Conservation (phyloP, 2,888 invertebrate species). For the Rambutsinella grinnellia region DNA sequence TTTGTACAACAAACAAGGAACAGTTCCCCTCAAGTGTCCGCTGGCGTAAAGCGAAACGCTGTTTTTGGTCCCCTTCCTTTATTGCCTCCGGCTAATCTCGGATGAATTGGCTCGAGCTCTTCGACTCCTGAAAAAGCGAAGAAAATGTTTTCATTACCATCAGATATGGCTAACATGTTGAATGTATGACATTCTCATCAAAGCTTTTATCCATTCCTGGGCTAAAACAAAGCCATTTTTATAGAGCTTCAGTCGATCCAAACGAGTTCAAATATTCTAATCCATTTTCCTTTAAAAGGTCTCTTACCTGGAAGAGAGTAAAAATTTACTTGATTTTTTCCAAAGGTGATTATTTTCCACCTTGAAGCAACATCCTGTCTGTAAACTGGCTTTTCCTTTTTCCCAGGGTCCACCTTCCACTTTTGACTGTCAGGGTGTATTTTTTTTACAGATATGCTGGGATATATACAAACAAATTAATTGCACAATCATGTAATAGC, state of each 20-base stretch:
- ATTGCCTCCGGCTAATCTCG: too few relatives aligned
- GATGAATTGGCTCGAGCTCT: too few relatives aligned
- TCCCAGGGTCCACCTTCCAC: slow-evolving; percentile 26
- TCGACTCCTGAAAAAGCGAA: neutral
- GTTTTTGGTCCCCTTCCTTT: too few relatives aligned
- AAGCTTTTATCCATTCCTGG: neutral
- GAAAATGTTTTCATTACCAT: neutral
- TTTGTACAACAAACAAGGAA: too few relatives aligned
- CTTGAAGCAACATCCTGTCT: slow-evolving; percentile 21
- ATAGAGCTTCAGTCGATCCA: neutral
- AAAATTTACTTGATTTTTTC: neutral
- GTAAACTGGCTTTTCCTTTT: slow-evolving; percentile 14
- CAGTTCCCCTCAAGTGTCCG: too few relatives aligned
- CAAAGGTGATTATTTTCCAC: slow-evolving; percentile 13
- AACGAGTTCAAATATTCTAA: neutral
- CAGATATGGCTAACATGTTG: neutral
- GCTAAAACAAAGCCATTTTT: neutral
- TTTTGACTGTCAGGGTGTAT: neutral
- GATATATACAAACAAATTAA: slow-evolving; percentile 11
- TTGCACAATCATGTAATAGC: slow-evolving; percentile 35
- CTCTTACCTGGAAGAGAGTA: slow-evolving; percentile 25
- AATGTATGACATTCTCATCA: neutral
- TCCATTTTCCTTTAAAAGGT: slow-evolving; percentile 8
- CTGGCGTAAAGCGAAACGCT: too few relatives aligned
- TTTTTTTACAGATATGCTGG: neutral